Evolutionary conservation across 1,140 invertebrate genomes (phyloP), one percentile per base, ranked within the genome.

Genomic region (Ruditapes philippinarum): DNA sequence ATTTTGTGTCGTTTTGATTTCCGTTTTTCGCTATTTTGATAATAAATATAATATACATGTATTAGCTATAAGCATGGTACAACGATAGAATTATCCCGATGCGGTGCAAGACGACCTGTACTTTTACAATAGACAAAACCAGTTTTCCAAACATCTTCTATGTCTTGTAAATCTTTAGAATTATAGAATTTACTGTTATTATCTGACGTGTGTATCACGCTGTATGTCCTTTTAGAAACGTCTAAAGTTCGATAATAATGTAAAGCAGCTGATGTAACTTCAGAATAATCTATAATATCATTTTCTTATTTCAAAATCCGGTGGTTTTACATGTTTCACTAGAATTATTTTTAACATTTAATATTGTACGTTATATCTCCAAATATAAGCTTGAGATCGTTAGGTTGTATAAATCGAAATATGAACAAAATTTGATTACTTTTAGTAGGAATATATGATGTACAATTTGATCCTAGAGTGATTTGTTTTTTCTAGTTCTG

Each of bases 61-160:
- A n/a, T n/a, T n/a, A n/a, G n/a, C n/a, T n/a, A n/a, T n/a, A n/a
- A n/a, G n/a, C 57, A 62, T 28, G 22, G 9, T 62, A 62, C 25
- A 28, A 28, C n/a, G 7, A 62, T 28, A 62, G n/a, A 28, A 14
- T 79, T 31, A 7, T 92, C 90, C 0, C 83, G 33, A 40, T 92
- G 89, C 0, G 94, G 94, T 14, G 91, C 90, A 33, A 92, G 57
- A 84, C 91, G 91, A 14, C 94, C 94, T 0, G 91, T 93, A 74
- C 90, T 90, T 33, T 90, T 84, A 80, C 94, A 94, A 40, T 89
- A 80, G 12, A 51, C 80, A 91, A 93, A 94, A 0, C 93, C 94
- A 17, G 94, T 94, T 82, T 90, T 91, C 94, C 94, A 94, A 0
- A 94, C 91, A 1, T 86, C 36, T 0, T 57, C 83, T 42, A 94